Conservation (phyloP, 2,797 vertebrate genomes). For the Manis pentadactyla region DNA sequence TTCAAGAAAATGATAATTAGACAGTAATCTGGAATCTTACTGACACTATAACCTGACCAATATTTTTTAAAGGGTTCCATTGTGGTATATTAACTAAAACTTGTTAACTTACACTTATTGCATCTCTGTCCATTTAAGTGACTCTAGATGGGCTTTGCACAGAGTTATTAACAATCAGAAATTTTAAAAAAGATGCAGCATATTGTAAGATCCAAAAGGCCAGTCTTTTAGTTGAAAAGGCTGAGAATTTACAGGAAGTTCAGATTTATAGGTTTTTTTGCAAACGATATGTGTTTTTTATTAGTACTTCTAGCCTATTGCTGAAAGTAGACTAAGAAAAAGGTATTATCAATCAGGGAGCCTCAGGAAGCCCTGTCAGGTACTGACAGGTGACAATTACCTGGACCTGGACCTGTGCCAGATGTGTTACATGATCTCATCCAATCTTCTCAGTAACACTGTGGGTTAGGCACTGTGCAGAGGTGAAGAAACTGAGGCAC, state of each 20-base stretch:
- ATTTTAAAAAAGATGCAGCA: neutral
- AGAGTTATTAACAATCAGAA: conserved; percentile 2
- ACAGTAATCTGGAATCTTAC: conserved; percentile 11
- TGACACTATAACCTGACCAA: neutral
- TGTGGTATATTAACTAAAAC: neutral
- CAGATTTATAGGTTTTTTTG: neutral
- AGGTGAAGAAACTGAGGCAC: neutral
- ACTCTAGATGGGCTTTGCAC: neutral
- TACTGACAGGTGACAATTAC: neutral
- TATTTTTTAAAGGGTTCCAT: neutral
- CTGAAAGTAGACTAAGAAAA: neutral
- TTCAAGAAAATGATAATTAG: neutral
- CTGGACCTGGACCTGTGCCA: neutral
- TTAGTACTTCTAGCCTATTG: neutral
- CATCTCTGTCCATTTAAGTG: neutral
- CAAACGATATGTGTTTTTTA: neutral
- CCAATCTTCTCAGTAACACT: neutral
- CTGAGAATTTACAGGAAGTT: neutral
- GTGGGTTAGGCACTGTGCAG: neutral
- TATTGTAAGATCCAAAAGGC: neutral
- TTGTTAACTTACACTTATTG: neutral
- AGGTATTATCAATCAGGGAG: neutral
- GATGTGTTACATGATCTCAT: neutral
- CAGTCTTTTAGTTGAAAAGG: neutral
- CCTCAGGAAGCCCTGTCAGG: neutral